These are phyloP conservation scores for Equus przewalskii DNA, from an alignment of 2,113 vertebrate genomes.

Conservation along the genomic window DNA sequence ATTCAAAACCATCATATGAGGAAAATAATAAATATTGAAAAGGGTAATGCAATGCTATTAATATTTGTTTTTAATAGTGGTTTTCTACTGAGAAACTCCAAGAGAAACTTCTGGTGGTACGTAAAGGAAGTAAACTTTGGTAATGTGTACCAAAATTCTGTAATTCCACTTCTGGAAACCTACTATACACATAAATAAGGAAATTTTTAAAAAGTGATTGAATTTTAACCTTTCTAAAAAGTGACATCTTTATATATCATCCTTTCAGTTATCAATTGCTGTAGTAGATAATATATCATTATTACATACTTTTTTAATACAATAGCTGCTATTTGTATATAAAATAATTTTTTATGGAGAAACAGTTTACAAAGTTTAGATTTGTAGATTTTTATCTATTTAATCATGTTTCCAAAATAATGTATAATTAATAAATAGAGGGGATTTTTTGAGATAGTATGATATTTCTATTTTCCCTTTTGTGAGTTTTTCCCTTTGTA, in stretches of 20 bases:
- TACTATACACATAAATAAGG: neutral
- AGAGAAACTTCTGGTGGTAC: neutral
- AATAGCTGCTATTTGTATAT: neutral
- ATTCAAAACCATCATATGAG: neutral
- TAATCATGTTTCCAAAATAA: neutral
- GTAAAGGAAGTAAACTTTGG: neutral
- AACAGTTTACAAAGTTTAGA: neutral
- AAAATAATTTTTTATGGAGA: neutral
- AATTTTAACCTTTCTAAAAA: neutral
- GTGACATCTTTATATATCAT: neutral
- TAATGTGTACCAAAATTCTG: neutral
- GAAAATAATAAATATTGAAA: neutral
- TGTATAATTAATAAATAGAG: neutral
- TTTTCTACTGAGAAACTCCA: neutral
- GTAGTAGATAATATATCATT: neutral
- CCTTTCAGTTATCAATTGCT: neutral
- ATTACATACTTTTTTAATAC: neutral
- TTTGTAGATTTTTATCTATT: neutral
- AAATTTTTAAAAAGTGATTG: neutral
- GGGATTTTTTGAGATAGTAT: neutral
- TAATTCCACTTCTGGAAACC: slow-evolving; percentile 1
- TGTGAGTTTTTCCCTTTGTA: neutral
- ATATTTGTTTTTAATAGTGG: neutral
- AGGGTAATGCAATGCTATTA: neutral
- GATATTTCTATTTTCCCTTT: neutral